Percentiles rank a stretch among this genome's conserved stretches.
These are phyloP conservation scores for Caenorhabditis plicata DNA, from an alignment of 2,888 invertebrate species.

Conservation along the genomic window DNA sequence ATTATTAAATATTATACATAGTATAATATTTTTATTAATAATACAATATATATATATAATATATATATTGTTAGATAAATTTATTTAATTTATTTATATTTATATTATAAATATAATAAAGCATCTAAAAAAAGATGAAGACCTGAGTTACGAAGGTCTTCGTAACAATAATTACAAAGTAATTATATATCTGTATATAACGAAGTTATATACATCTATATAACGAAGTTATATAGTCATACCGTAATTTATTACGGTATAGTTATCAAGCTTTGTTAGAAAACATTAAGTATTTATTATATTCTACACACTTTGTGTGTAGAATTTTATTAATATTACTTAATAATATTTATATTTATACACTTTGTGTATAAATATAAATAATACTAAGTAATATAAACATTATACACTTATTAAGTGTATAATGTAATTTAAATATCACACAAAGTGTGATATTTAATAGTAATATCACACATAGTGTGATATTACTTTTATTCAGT, in stretches of 20 bases:
- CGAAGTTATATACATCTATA: conserved; percentile 17
- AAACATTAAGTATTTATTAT: no score
- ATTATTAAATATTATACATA: not conserved
- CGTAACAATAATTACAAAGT: conserved; percentile 1
- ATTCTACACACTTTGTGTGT: no score
- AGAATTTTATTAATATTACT: no score
- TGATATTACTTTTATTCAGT: conserved; percentile 10
- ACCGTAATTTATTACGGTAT: no score
- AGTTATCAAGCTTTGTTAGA: no score
- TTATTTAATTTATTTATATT: conserved; percentile 10
- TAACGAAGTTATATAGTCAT: conserved; percentile 4
- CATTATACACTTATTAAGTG: no score
- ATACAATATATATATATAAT: not conserved
- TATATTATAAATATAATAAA: conserved; percentile 18
- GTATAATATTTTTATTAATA: not conserved
- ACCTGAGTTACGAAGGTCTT: not conserved
- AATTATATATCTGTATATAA: conserved; percentile 15
- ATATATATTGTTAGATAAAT: conserved; percentile 4
- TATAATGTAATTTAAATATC: conserved; percentile 1
- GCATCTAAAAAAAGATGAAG: not conserved
- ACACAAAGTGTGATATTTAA: conserved; percentile 6
- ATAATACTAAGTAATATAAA: no score
- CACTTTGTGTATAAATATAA: conserved; percentile 3
- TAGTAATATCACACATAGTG: conserved; percentile 2
- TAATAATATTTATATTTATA: no score